A percentile compares a stretch with the other conserved stretches of the same genome.
phyloP scores from a whole-genome alignment of 2,797 vertebrate genomes.

The Sebastolobus altivelis region DNA sequence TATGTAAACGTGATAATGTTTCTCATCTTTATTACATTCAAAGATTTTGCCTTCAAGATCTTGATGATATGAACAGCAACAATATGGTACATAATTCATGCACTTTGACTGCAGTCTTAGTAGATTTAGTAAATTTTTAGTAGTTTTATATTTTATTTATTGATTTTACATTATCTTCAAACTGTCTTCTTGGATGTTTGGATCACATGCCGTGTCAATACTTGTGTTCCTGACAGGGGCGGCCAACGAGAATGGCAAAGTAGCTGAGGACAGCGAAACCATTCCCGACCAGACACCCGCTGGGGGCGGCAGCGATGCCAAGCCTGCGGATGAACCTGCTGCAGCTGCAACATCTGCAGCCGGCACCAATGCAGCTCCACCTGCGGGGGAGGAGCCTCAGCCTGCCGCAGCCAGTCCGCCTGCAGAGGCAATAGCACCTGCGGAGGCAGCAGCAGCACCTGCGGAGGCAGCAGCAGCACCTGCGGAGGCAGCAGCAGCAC shows the following conservation, averaged over 20 bases:
- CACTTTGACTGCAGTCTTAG: background rate
- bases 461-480: slow-evolving; percentile 37
- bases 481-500: slow-evolving; percentile 19
- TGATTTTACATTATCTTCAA: background rate
- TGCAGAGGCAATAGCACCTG: slow-evolving; percentile 19
- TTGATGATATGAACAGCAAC: background rate
- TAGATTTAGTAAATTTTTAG: background rate
- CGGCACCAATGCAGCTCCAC: slow-evolving; percentile 36
- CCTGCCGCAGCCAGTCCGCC: slow-evolving; percentile 23
- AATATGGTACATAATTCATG: background rate
- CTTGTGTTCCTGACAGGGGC: slow-evolving; percentile 57
- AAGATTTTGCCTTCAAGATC: background rate
- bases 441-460: slow-evolving; percentile 4
- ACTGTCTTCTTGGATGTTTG: background rate
- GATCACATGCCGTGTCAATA: background rate
- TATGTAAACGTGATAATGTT: background rate
- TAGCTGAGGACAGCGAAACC: slow-evolving; percentile 77
- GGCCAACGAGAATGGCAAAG: slow-evolving; percentile 69
- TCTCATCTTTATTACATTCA: background rate
- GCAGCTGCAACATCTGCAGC: slow-evolving; percentile 37
- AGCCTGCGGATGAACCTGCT: slow-evolving; percentile 41
- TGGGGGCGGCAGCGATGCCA: slow-evolving; percentile 19
- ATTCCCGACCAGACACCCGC: slow-evolving; percentile 75
- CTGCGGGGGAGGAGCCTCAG: slow-evolving; percentile 47
- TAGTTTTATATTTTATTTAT: background rate